These are phyloP conservation scores for Linhomoeus sp. DNA, from an alignment of 2,888 invertebrate species.

Conservation along the genomic window DNA sequence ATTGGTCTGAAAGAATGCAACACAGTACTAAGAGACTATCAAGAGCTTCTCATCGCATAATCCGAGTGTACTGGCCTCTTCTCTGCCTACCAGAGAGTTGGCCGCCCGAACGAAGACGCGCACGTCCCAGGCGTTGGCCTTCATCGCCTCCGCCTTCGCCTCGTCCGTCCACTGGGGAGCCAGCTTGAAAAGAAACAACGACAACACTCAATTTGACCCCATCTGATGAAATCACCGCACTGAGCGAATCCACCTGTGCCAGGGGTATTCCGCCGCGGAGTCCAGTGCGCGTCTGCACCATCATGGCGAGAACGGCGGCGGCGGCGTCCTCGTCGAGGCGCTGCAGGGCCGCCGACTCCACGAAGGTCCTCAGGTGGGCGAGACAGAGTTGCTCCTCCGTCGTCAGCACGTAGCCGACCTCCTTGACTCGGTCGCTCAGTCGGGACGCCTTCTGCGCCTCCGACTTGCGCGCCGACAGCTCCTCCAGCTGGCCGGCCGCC, in stretches of 20 bases:
- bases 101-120: conserved; percentile 79
- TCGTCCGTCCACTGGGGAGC: conserved; percentile 25
- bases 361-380: conserved; percentile 52
- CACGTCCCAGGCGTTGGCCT: conserved; percentile 59
- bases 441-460: too few relatives aligned
- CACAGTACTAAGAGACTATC: too few relatives aligned
- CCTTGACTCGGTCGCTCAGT: conserved; percentile 62
- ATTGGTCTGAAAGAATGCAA: too few relatives aligned
- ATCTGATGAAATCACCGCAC: too few relatives aligned
- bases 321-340: conserved; percentile 53
- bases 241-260: too few relatives aligned
- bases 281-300: conserved; percentile 61
- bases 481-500: too few relatives aligned
- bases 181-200: not conserved
- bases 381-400: conserved; percentile 66
- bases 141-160: conserved; percentile 19
- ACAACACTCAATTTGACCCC: too few relatives aligned
- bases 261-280: conserved; percentile 40
- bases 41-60: too few relatives aligned
- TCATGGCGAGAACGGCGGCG: conserved; percentile 61
- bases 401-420: conserved; percentile 76
- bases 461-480: too few relatives aligned
- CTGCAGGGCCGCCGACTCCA: conserved; percentile 54
- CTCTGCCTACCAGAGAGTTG: too few relatives aligned
- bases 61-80: too few relatives aligned